Conservation (phyloP, 2,113 vertebrate genomes). For the Scopus umbretta region DNA sequence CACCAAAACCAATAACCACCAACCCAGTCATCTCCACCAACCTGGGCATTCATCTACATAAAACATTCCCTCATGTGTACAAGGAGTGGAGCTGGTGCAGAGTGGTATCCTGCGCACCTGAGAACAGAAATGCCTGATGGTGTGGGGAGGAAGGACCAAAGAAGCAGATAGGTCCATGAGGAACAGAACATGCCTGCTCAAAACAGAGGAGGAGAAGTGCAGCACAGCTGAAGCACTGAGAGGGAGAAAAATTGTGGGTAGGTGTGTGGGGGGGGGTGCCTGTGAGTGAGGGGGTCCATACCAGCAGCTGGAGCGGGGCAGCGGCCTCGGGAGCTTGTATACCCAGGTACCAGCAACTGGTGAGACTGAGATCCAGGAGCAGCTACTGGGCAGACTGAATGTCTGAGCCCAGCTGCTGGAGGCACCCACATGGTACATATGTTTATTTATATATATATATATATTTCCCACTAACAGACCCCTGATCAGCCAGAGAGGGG, state of each 20-base stretch:
- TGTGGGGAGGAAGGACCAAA: not conserved
- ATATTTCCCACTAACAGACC: not conserved
- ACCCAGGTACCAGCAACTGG: not conserved
- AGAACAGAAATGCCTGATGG: not conserved
- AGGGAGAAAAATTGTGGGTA: not conserved
- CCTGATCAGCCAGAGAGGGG: not conserved
- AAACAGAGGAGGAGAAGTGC: not conserved
- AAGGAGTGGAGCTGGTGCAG: not conserved
- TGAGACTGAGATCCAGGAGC: not conserved
- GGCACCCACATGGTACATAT: not conserved
- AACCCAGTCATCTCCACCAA: not conserved
- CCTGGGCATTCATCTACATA: not conserved
- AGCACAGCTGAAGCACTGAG: not conserved
- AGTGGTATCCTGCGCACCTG: not conserved
- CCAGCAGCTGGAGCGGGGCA: not conserved
- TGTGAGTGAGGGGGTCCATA: not conserved
- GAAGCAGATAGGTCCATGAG: not conserved
- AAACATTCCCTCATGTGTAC: not conserved
- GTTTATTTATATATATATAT: not conserved
- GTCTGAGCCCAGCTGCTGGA: not conserved
- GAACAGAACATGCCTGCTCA: not conserved
- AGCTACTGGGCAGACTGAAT: not conserved
- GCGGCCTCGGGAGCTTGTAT: accelerated
- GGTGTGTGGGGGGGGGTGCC: not conserved
- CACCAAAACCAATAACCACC: not conserved